phyloP scores from a whole-genome alignment of 2,113 vertebrate genomes.

The Promerops cafer region DNA sequence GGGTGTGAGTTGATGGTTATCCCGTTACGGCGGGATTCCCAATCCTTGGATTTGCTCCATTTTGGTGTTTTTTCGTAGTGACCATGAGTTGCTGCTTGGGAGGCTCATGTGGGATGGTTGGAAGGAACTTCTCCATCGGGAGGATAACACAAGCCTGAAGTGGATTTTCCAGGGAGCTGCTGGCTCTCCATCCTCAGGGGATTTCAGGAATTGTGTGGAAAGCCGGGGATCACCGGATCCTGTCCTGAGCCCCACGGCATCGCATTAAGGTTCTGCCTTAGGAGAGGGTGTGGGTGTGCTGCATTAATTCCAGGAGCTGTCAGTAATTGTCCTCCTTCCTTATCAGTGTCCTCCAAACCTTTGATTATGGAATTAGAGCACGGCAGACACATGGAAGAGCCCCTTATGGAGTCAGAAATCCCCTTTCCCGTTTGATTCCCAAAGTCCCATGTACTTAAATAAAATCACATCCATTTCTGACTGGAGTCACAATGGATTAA shows the following conservation, averaged over 20 bases:
- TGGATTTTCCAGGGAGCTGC: neutral
- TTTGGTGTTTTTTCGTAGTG: rapidly evolving
- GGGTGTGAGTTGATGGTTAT: too few species aligned
- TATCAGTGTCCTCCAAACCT: neutral
- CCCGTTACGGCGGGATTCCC: rapidly evolving
- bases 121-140: rapidly evolving
- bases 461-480: neutral
- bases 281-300: rapidly evolving
- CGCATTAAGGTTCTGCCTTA: neutral
- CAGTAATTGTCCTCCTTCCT: neutral
- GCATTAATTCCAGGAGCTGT: neutral
- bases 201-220: neutral
- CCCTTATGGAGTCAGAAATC: neutral
- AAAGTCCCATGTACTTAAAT: rapidly evolving
- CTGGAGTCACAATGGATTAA: rapidly evolving
- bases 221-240: neutral
- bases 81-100: rapidly evolving
- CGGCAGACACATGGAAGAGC: neutral
- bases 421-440: rapidly evolving
- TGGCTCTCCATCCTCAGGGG: neutral
- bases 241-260: neutral
- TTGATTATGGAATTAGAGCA: neutral
- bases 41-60: neutral
- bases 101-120: rapidly evolving
- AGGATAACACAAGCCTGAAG: neutral